These are phyloP conservation scores for Cacoxenus indagator DNA, from an alignment of 2,888 invertebrate genomes.

Conservation along the genomic window DNA sequence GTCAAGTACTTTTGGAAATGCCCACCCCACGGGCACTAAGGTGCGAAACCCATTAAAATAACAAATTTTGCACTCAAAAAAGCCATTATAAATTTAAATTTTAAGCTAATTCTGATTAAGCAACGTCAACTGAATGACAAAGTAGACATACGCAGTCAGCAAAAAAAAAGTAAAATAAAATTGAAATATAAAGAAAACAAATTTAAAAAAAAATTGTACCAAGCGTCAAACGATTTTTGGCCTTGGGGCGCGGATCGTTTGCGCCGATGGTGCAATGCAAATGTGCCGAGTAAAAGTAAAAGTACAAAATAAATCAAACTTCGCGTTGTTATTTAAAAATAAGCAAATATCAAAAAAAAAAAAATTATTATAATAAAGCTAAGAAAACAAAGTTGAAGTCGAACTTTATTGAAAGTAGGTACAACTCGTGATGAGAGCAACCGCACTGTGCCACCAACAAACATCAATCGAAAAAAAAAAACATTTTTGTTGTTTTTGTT, in stretches of 20 bases:
- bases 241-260: no score
- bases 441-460: neutral
- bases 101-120: conserved; percentile 2
- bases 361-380: no score
- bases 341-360: no score
- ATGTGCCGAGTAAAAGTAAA: no score
- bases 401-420: conserved; percentile 1
- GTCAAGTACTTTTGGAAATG: neutral
- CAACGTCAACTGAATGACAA: conserved; percentile 24
- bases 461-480: neutral
- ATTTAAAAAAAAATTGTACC: no score
- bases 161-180: no score
- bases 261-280: no score
- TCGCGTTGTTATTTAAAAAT: neutral
- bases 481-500: neutral
- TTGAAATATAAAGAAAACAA: no score
- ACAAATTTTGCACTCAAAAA: neutral
- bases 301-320: neutral
- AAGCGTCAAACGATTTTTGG: no score
- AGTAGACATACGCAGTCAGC: neutral
- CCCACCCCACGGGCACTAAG: neutral
- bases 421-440: neutral
- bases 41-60: neutral
- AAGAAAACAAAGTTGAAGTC: neutral
- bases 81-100: conserved; percentile 35